Percentiles rank a stretch among this genome's conserved stretches.
These are phyloP conservation scores for Tridacna gigas DNA, from an alignment of 2,888 invertebrate genomes.

Conservation along the genomic window DNA sequence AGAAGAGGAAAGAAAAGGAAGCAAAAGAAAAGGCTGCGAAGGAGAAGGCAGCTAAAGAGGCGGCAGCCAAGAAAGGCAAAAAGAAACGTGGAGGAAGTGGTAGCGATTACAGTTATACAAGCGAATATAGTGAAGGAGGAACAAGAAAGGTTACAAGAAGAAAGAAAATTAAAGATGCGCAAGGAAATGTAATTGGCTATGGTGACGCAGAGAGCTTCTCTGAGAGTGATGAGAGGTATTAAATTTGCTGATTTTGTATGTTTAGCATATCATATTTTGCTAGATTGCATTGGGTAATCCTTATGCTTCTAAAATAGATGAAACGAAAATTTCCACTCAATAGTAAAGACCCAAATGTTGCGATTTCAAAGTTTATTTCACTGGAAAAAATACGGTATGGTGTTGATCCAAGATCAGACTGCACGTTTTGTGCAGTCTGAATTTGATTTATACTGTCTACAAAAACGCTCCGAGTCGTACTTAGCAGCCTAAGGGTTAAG, in stretches of 20 bases:
- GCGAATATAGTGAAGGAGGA: constrained; percentile 82
- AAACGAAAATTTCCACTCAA: no score
- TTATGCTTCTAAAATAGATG: no score
- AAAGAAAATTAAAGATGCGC: constrained; percentile 79
- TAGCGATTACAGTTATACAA: constrained; percentile 82
- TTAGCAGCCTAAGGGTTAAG: no score
- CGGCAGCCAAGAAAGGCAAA: constrained; percentile 66
- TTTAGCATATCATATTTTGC: neutral
- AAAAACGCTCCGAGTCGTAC: no score
- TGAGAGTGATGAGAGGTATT: constrained; percentile 73
- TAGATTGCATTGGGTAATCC: neutral
- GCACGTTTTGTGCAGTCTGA: no score
- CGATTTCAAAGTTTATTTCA: no score
- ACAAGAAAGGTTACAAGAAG: constrained; percentile 75
- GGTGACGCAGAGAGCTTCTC: constrained; percentile 70
- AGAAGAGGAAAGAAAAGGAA: constrained; percentile 70
- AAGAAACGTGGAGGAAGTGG: constrained; percentile 78
- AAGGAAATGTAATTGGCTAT: constrained; percentile 82
- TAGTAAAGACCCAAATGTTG: no score
- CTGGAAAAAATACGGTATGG: no score
- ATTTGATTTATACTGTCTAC: no score
- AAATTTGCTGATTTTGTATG: no score
- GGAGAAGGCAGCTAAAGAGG: constrained; percentile 61
- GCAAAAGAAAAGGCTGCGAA: constrained; percentile 55
- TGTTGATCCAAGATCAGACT: no score